Percentiles rank a stretch among this genome's conserved stretches.
phyloP scores from a whole-genome alignment of 2,797 vertebrate genomes.

The Brachymystax lenok region DNA sequence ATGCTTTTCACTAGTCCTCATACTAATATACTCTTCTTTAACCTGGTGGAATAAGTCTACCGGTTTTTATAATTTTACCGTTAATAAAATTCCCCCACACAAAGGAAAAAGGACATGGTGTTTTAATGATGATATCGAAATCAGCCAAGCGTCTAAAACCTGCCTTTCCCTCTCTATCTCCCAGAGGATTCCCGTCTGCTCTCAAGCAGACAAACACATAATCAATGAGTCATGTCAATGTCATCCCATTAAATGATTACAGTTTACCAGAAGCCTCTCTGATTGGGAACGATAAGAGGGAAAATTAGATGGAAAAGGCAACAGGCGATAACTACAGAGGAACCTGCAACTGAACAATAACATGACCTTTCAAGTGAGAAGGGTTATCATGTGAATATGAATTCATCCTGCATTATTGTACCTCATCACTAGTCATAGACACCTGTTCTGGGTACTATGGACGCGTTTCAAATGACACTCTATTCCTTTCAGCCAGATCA shows the following conservation, averaged over 20 bases:
- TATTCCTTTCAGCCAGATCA: not conserved
- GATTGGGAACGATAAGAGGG: constrained; percentile 44
- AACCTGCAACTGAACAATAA: constrained; percentile 8
- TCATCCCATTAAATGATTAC: constrained; percentile 52
- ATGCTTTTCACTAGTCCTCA: not conserved
- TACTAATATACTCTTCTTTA: not conserved
- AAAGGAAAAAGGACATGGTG: not conserved
- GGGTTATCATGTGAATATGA: not conserved
- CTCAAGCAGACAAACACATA: constrained; percentile 38
- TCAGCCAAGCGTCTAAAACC: constrained; percentile 25
- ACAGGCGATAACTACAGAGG: not conserved
- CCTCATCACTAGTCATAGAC: not conserved
- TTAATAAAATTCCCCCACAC: not conserved
- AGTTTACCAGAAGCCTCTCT: constrained; percentile 33
- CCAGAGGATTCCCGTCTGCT: constrained; percentile 24
- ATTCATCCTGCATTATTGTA: not conserved
- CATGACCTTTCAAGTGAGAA: constrained; percentile 34
- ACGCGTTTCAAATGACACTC: not conserved
- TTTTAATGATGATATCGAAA: constrained; percentile 44
- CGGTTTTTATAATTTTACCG: not conserved
- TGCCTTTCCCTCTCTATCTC: constrained; percentile 21
- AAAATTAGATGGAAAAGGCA: constrained; percentile 37
- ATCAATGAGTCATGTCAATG: constrained; percentile 53
- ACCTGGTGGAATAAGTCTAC: not conserved
- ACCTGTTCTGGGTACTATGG: not conserved